Conservation (phyloP, 2,113 vertebrate species). For the Salvelinus alpinus region DNA sequence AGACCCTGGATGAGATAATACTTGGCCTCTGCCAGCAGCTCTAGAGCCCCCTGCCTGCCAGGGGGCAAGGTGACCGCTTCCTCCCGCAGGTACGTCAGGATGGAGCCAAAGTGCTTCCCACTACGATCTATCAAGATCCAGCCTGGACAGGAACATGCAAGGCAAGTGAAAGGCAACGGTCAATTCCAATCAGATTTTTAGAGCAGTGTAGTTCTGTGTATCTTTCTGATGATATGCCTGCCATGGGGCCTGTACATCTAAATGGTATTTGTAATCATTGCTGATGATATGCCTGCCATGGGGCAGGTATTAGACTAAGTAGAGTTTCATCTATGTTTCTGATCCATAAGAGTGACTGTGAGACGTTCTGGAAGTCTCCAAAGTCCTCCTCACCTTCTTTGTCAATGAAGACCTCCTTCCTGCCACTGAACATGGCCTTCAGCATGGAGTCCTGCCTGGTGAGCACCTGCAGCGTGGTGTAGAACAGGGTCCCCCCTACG, state of each 20-base stretch:
- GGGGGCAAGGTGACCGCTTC: conserved; percentile 84
- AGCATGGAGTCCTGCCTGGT: conserved; percentile 89
- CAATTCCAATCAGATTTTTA: too few relatives aligned
- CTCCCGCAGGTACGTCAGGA: conserved; percentile 90
- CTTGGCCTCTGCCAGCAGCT: conserved; percentile 91
- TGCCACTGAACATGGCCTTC: conserved; percentile 95
- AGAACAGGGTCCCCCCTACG: conserved; percentile 87
- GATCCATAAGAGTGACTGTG: too few relatives aligned
- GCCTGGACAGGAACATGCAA: conserved; percentile 63
- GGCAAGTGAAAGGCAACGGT: neutral
- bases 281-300: too few relatives aligned
- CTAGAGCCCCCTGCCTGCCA: conserved; percentile 84
- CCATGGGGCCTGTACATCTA: too few relatives aligned
- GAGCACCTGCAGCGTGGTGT: conserved; percentile 87
- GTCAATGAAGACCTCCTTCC: conserved; percentile 92
- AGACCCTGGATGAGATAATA: conserved; percentile 92
- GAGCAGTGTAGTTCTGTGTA: too few relatives aligned
- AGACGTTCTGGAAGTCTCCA: too few relatives aligned
- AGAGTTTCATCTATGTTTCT: too few relatives aligned
- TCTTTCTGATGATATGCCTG: too few relatives aligned
- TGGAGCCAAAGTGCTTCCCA: conserved; percentile 90
- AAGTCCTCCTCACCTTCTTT: conserved; percentile 81
- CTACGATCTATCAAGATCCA: conserved; percentile 97
- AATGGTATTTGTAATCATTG: too few relatives aligned
- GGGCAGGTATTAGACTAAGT: too few relatives aligned